Conservation (phyloP, 2,113 vertebrate species). For the Silurus asotus region DNA sequence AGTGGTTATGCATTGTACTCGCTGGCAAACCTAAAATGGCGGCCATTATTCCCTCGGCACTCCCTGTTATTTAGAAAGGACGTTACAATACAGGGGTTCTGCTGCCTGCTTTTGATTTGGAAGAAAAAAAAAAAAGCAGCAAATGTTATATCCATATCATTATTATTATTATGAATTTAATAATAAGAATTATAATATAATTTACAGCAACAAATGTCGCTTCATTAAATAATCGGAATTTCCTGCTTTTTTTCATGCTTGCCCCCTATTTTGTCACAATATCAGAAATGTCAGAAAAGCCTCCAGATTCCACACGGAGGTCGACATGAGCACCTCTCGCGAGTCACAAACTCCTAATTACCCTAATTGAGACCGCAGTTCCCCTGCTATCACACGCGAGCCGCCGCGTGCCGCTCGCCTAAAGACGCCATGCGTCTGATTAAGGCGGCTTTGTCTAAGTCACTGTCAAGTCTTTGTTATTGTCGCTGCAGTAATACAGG, state of each 20-base stretch:
- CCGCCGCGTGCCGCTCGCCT: conserved; percentile 7
- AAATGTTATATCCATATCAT: not conserved
- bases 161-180: too few species aligned
- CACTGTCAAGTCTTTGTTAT: conserved; percentile 37
- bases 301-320: not conserved
- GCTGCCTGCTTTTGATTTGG: not conserved
- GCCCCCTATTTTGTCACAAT: too few species aligned
- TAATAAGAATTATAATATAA: not conserved
- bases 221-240: not conserved
- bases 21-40: not conserved
- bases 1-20: conserved; percentile 14
- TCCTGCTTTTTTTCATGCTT: too few species aligned
- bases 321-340: not conserved
- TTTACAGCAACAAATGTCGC: not conserved
- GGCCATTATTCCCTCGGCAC: not conserved
- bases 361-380: conserved; percentile 30
- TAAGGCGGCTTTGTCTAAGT: conserved; percentile 60
- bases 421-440: conserved; percentile 65
- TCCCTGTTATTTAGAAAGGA: not conserved
- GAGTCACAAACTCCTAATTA: not conserved
- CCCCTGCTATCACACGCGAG: conserved; percentile 38
- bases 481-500: conserved; percentile 39
- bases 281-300: not conserved
- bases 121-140: not conserved
- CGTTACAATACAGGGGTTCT: not conserved